These are phyloP conservation scores for Macquaria ambigua DNA, from an alignment of 2,113 vertebrate species.

Conservation along the genomic window DNA sequence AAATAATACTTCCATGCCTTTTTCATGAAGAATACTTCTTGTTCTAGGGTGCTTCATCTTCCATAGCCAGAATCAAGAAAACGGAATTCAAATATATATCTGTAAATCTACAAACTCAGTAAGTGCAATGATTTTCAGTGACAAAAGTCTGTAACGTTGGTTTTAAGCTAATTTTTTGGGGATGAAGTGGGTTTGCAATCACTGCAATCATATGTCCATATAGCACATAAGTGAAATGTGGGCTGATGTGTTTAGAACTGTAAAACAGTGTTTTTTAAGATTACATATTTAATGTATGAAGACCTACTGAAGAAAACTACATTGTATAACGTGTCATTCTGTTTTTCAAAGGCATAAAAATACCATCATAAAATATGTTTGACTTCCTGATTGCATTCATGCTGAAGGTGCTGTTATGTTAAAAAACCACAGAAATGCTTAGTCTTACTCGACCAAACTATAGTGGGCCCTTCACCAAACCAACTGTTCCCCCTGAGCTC, in stretches of 20 bases:
- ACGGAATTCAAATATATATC: background rate
- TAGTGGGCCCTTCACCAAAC: conserved; percentile 16
- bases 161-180: background rate
- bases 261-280: too few species aligned
- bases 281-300: too few species aligned
- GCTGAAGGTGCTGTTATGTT: conserved; percentile 15
- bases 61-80: background rate
- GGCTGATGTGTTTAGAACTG: too few species aligned
- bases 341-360: background rate
- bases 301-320: background rate
- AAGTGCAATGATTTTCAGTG: background rate
- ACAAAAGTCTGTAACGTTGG: background rate
- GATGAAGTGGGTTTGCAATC: background rate
- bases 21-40: background rate
- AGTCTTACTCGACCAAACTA: conserved; percentile 22
- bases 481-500: conserved; percentile 5
- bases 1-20: background rate
- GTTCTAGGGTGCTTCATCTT: background rate
- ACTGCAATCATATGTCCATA: background rate
- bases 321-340: background rate
- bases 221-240: background rate
- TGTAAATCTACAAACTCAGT: background rate
- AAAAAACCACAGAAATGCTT: conserved; percentile 26
- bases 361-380: background rate
- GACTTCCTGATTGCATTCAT: background rate